Base-by-base conservation (phyloP, 1,140 invertebrate genomes). In the Lepidurus couesii region DNA sequence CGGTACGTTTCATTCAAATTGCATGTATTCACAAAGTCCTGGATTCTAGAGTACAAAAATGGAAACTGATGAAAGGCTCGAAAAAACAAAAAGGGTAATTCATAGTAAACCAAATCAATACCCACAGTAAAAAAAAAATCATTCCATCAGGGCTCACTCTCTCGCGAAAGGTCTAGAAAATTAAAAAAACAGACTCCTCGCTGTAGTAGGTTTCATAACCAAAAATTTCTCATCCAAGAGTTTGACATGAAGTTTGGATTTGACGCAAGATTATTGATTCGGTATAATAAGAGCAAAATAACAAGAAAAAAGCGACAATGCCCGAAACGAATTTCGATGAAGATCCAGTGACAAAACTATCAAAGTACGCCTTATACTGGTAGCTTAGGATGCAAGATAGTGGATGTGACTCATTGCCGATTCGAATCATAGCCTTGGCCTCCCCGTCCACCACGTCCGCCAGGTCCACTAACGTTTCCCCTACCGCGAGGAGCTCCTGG, bases 401-500 rank as follows among this genome's bases (percentile, higher is more conserved):
- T 13, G 8, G 16, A n/a, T 16, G 16, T 21, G 53, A 65, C 21
- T 65, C 53, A 65, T 65, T 65, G 53, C 53, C 53, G 53, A 21
- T 16, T 65, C 53, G 53, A 65, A 16, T 65, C 53, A 16, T 21
- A 65, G 53, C 53, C 53, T 65, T 65, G 53, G 53, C 53, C 53
- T 65, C 53, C 53, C 21, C 53, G 53, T 65, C 53, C 53, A 65
- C 53, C 53, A 65, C 53, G 53, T n/a, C 47, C 47, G 21, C 47
- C 47, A 16, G 47, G 77, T 26, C 78, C 78, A 45, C 65, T 42
- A 47, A 8, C 16, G 26, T 65, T 65, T 53, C 76, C 76, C 7
- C 34, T 10, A 43, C 76, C 76, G 42, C 76, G 76, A 77, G 76
- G 42, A 11, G 76, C 26, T 77, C 76, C 76, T 1, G 34, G 44